These are phyloP conservation scores for Cheumatopsyche charites DNA, from an alignment of 1,140 invertebrate genomes.

Conservation along the genomic window DNA sequence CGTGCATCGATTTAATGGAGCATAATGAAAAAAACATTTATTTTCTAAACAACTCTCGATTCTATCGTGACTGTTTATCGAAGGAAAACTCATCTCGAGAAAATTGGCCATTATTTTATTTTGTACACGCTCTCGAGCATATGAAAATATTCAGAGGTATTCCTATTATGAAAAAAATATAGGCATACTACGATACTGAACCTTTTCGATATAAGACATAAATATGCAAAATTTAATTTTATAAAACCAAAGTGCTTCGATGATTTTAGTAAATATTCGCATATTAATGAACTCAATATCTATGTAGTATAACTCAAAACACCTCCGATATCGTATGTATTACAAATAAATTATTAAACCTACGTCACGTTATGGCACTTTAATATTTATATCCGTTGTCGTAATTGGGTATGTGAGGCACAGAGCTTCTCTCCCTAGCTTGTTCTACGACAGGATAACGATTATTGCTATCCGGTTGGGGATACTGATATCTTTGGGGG, in stretches of 20 bases:
- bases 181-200: neutral
- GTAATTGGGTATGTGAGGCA: constrained; percentile 11
- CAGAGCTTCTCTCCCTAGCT: constrained; percentile 25
- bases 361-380: constrained; percentile 23
- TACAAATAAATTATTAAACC: neutral
- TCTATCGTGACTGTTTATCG: constrained; percentile 6
- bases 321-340: neutral
- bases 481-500: constrained; percentile 31
- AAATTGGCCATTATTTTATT: too few species aligned
- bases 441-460: constrained; percentile 9
- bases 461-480: constrained; percentile 13
- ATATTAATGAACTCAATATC: too few species aligned
- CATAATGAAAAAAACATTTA: constrained; percentile 3
- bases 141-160: too few species aligned
- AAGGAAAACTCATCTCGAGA: neutral
- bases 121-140: too few species aligned
- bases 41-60: constrained; percentile 16
- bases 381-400: constrained; percentile 19
- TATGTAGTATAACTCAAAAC: neutral
- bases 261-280: too few species aligned
- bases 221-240: too few species aligned
- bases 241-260: too few species aligned
- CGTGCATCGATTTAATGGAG: constrained; percentile 1
- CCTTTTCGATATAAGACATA: too few species aligned
- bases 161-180: too few species aligned